Evolutionary conservation across 2,797 vertebrate species (phyloP), one percentile per base, ranked within the genome.

Genomic region (Paedocypris micromegethes): DNA sequence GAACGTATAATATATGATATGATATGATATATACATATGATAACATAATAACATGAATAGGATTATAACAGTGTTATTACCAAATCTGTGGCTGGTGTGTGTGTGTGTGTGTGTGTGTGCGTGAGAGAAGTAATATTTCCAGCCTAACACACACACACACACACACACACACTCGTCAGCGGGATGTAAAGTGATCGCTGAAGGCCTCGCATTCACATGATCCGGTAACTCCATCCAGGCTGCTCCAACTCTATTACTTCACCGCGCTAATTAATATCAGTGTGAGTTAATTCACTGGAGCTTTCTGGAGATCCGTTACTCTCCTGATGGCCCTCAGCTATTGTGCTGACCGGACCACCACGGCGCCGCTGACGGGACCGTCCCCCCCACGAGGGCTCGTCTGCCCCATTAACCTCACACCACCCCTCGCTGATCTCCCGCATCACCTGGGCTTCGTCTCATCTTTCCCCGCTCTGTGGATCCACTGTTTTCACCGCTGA

Each of bases 261-360:
- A 42, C 51, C 9, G 44, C 5, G 5, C 45, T 61, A 62, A 55
- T 62, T 55, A 51, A 69, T 54, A 47, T 9, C 55, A n/a, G 44
- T 54, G 64, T 43, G 23, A 4, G 44, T 59, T 52, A 56, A 66
- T 66, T 44, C 40, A 55, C 44, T 55, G 55, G 66, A 48, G 47
- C 52, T 44, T 53, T 58, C 53, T 42, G 46, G 67, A 65, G 66
- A 66, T 72, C 70, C 9, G 51, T 72, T 66, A 60, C 70, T 66
- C 37, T 43, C 46, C 44, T 45, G 9, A n/a, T 60, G 50, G 60
- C 70, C 51, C 49, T 39, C 53, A 40, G 43, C 57, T 66, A 54
- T 62, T 66, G 70, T 66, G 38, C 37, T 6, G 39, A 45, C 58
- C 37, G 43, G 52, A 66, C 64, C 64, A 47, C 64, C 58, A 0